These are phyloP conservation scores for Calvadosia cruxmelitensis DNA, from an alignment of 30 jellyfish, hydroid and myxozoan genomes.

Conservation along the genomic window DNA sequence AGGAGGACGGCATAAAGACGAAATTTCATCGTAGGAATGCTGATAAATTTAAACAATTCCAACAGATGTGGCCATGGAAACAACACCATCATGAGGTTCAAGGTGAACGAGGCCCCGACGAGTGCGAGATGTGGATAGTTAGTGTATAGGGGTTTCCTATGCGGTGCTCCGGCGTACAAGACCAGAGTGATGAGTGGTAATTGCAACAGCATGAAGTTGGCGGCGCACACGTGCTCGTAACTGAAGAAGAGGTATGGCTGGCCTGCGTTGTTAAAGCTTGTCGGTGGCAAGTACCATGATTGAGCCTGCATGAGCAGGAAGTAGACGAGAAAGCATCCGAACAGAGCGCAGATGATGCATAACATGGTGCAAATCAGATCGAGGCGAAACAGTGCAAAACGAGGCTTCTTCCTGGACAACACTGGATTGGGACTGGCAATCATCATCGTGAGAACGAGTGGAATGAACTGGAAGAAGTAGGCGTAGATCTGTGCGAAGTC, in stretches of 20 bases:
- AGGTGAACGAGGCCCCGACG: neutral
- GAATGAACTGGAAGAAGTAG: neutral
- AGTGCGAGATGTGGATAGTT: neutral
- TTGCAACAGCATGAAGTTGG: slow-evolving; percentile 5
- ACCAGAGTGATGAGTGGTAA: slow-evolving; percentile 3
- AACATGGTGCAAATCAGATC: neutral
- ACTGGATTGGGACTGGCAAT: neutral
- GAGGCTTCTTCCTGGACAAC: neutral
- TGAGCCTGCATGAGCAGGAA: neutral
- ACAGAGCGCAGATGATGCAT: neutral
- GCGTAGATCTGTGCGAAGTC: neutral
- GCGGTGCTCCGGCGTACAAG: slow-evolving; percentile 23
- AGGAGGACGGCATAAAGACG: neutral
- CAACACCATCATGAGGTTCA: neutral
- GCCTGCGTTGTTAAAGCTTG: neutral
- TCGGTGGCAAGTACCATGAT: slow-evolving; percentile 31
- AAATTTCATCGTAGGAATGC: neutral
- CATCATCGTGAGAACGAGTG: neutral
- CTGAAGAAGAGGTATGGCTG: neutral
- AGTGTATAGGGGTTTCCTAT: slow-evolving; percentile 13
- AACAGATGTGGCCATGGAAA: neutral
- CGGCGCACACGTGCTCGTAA: slow-evolving; percentile 13
- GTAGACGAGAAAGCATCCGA: neutral
- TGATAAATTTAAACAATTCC: neutral
- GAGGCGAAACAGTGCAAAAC: neutral